Evolutionary conservation across 35 echinoderm and acorn worm genomes (phyloP).

Genomic region (Strongylocentrotus purpuratus): DNA sequence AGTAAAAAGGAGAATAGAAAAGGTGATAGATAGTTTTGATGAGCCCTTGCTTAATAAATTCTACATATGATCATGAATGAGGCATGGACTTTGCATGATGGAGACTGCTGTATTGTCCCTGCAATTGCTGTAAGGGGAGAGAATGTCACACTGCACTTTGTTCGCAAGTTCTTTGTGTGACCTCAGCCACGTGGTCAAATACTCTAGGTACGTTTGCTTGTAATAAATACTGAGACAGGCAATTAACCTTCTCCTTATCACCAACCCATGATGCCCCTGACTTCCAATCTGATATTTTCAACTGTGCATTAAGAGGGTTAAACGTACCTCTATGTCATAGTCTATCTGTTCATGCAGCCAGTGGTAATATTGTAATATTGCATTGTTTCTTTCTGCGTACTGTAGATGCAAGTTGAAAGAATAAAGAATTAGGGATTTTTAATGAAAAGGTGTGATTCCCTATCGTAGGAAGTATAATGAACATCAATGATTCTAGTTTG

Average conservation of each 20-base stretch:
- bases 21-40: neutral
- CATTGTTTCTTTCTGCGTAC: neutral
- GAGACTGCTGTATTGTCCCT: neutral
- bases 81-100: neutral
- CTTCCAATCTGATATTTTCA: neutral
- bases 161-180: neutral
- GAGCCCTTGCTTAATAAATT: neutral
- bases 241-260: conserved; percentile 3
- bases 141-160: neutral
- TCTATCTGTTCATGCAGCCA: neutral
- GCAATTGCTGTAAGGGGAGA: neutral
- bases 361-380: neutral
- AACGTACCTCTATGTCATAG: neutral
- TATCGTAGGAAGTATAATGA: neutral
- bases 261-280: neutral
- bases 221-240: neutral
- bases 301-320: neutral
- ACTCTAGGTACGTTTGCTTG: neutral
- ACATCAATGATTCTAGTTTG: neutral
- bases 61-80: neutral
- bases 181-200: neutral
- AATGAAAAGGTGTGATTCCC: too few relatives aligned
- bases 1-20: neutral
- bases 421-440: too few relatives aligned
- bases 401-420: neutral